Conservation (phyloP, 2,888 invertebrate species). For the Incurvaria masculella region DNA sequence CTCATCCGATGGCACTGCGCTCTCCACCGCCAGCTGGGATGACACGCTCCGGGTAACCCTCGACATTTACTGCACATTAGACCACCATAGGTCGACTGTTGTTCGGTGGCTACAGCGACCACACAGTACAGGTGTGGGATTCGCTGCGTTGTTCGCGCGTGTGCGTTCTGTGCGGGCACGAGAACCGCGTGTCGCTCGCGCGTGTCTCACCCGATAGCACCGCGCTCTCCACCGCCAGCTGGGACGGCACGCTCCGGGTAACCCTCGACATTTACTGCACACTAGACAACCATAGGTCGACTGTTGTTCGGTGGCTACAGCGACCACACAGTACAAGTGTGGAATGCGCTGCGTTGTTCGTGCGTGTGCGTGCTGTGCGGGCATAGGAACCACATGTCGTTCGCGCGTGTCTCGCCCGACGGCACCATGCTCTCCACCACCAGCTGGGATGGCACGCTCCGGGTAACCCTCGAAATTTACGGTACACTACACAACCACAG, state of each 20-base stretch:
- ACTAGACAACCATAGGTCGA: too few relatives aligned
- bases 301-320: conserved; percentile 93
- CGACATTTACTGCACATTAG: too few relatives aligned
- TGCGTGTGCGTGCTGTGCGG: conserved; percentile 89
- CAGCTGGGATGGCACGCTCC: conserved; percentile 92
- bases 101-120: conserved; percentile 98
- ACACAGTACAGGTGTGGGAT: conserved; percentile 99
- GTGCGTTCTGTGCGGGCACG: conserved; percentile 91
- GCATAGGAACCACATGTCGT: conserved; percentile 93
- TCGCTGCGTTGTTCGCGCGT: conserved; percentile 90
- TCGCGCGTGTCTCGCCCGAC: conserved; percentile 92
- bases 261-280: too few relatives aligned
- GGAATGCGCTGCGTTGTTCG: conserved; percentile 96
- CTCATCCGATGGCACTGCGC: conserved; percentile 96
- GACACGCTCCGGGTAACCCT: conserved; percentile 73
- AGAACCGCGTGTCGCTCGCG: conserved; percentile 90
- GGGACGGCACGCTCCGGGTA: conserved; percentile 88
- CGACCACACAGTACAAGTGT: conserved; percentile 97
- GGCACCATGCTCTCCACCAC: conserved; percentile 97
- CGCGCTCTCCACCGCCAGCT: conserved; percentile 94
- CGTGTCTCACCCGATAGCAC: conserved; percentile 97
- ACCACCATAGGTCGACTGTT: too few relatives aligned
- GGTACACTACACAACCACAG: too few relatives aligned
- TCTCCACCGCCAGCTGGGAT: conserved; percentile 98
- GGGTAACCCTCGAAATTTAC: conserved; percentile 64